Percentiles rank a stretch among this genome's conserved stretches.
Conservation (phyloP, 2,888 invertebrate genomes). For the Pollenia angustigena region DNA sequence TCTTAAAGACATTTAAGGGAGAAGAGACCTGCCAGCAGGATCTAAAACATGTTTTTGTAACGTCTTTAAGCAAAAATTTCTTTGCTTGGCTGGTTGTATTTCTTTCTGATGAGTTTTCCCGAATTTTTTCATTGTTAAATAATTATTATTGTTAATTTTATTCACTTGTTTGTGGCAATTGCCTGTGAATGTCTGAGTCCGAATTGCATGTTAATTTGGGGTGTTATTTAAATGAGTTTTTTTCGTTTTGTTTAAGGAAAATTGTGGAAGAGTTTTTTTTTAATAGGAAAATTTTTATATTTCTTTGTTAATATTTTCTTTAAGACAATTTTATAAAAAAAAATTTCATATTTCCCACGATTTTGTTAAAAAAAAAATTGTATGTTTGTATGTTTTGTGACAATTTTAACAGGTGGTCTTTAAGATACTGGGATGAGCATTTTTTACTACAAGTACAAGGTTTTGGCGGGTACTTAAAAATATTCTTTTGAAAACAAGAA, state of each 20-base stretch:
- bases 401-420: conserved; percentile 8
- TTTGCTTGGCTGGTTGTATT: conserved; percentile 66
- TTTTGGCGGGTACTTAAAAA: too few relatives aligned
- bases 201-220: conserved; percentile 58
- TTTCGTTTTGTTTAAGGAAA: background rate
- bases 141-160: conserved; percentile 31
- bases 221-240: conserved; percentile 56
- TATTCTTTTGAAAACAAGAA: too few relatives aligned
- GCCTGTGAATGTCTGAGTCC: background rate
- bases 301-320: conserved; percentile 45
- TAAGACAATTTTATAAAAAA: conserved; percentile 13
- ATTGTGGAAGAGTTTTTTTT: conserved; percentile 7
- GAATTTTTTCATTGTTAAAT: conserved; percentile 1
- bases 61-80: conserved; percentile 53
- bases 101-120: conserved; percentile 47
- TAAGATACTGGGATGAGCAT: background rate
- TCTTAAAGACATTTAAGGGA: conserved; percentile 59
- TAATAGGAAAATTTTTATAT: background rate
- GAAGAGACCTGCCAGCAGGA: conserved; percentile 19
- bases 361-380: background rate
- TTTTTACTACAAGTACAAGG: background rate
- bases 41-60: conserved; percentile 32
- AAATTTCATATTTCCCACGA: conserved; percentile 21
- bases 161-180: background rate
- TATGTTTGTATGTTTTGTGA: background rate